Base-by-base conservation (phyloP, 2,797 vertebrate species). In the Dryobates pubescens region DNA sequence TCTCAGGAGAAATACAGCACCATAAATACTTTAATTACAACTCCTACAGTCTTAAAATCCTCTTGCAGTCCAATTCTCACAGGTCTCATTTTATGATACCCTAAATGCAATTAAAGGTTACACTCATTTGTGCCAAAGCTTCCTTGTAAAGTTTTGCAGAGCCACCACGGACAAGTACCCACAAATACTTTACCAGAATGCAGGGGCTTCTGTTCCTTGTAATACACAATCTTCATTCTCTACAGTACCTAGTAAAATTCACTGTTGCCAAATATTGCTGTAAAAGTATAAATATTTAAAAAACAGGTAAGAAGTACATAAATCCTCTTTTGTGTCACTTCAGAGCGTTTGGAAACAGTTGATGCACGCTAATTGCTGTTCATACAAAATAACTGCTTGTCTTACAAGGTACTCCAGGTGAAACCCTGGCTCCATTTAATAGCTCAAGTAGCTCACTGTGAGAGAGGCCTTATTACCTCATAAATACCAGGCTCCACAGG, bases 21-120 rank as follows among this genome's bases (percentile, higher is more conserved):
- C 70, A 61, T 75, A 63, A 92, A 38, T 83, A 70, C 14, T 94
- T 92, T 72, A 92, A 93, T 84, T 87, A 88, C 71, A 88, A 64
- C 34, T 73, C 16, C 27, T 45, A 32, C n/a, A 47, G 59, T 82
- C 49, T 82, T 65, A 84, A 64, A 81, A 73, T 45, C 24, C 43
- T 89, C 23, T 38, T 80, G 41, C 67, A 73, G 76, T 75, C 32
- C 47, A 72, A n/a, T 62, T 80, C 57, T 61, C 72, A 64, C 22
- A 56, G 49, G 45, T 86, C 56, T 81, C 53, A 65, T 58, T 88
- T 73, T 54, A 81, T 8, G 57, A 65, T 49, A 65, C 38, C 62
- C 62, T 69, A 45, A 65, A 80, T n/a, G 36, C n/a, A 80, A 83
- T 58, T 57, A 88, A 53, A 76, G 30, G 47, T 61, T 68, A 65